Evolutionary conservation across 2,113 vertebrate genomes (phyloP), one percentile per base, ranked within the genome.

Genomic region (Callipepla californica): DNA sequence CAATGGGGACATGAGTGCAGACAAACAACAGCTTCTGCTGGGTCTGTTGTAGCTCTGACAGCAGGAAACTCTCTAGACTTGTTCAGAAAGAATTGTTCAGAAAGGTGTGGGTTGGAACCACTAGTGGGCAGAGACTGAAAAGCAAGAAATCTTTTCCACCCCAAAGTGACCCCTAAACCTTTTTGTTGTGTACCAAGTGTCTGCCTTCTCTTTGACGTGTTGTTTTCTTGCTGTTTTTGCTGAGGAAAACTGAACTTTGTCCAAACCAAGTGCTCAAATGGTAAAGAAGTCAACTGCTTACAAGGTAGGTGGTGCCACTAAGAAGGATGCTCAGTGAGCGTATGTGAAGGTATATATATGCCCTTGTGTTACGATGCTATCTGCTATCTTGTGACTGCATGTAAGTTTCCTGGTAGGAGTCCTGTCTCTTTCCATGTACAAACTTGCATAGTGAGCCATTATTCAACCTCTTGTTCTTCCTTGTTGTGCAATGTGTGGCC

Each of bases 21-120:
- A 25, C 45, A 69, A 74, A 50, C 36, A 66, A 68, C 85, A 87
- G 50, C 65, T 82, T 82, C 72, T 91, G 62, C 87, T 72, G 42
- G 59, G 66, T 65, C 75, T 79, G 79, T 80, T 87, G 90, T 79
- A 94, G 59, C 66, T 61, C 77, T 90, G 86, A 95, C 73, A 94
- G 90, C 90, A 96, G 95, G 92, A 96, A 96, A 81, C 90, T 88
- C 88, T 61, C 61, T n/a, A 95, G 95, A 94, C 93, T 36, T 36
- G 36, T 36, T 36, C 36, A 36, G 36, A 36, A 36, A 36, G 36
- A 93, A 81, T 68, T 59, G 42, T 77, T 94, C 6, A 2, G 73
- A 78, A 83, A 86, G 90, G 44, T 94, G 93, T 95, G 74, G 93
- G 92, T 90, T 94, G 67, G 75, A 80, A 85, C 47, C 40, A 73